phyloP scores from a whole-genome alignment of 2,113 vertebrate species.

The Chamaetylas fuelleborni region DNA sequence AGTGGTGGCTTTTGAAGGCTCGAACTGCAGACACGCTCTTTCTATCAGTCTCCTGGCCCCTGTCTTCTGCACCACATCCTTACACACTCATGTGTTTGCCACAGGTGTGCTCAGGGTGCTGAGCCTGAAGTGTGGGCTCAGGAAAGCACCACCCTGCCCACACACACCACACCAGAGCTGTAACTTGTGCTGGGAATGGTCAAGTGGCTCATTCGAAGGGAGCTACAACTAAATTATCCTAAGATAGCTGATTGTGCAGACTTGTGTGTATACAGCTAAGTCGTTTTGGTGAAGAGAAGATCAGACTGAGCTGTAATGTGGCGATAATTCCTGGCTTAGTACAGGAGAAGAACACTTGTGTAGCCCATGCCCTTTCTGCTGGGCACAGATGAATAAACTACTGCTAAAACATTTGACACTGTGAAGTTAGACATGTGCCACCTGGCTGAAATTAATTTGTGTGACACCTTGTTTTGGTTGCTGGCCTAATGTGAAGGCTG shows the following conservation, averaged over 20 bases:
- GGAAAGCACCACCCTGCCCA: not conserved
- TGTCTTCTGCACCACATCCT: not conserved
- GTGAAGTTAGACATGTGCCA: not conserved
- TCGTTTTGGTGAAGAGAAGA: not conserved
- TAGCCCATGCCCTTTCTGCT: not conserved
- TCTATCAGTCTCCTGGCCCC: not conserved
- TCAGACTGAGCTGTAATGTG: not conserved
- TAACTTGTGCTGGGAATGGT: not conserved
- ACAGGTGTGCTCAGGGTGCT: not conserved
- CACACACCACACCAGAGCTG: not conserved
- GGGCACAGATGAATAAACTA: not conserved
- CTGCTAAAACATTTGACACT: not conserved
- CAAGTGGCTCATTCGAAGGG: not conserved
- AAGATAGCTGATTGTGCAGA: not conserved
- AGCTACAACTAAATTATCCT: not conserved
- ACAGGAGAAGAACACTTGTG: not conserved
- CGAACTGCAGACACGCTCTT: not conserved
- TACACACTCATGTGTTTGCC: not conserved
- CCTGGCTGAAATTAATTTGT: not conserved
- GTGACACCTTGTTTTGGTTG: not conserved
- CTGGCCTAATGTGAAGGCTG: not conserved
- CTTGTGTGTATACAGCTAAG: not conserved
- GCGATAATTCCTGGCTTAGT: not conserved
- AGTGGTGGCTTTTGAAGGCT: not conserved
- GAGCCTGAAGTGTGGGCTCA: not conserved